Conservation (phyloP, 2,888 invertebrate species). For the Caradrina clavipalpis region DNA sequence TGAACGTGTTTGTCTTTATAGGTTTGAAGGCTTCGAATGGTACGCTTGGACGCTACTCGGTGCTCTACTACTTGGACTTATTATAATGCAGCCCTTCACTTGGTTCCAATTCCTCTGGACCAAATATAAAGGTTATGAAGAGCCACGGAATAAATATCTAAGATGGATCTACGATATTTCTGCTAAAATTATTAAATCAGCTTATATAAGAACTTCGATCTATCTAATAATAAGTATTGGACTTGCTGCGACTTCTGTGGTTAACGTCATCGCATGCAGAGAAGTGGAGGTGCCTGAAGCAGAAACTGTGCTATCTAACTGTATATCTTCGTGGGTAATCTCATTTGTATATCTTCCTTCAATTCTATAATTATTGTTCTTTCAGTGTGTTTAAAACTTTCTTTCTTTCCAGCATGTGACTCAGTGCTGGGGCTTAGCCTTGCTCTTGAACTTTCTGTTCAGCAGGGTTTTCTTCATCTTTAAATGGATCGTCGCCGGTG, state of each 20-base stretch:
- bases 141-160: conserved; percentile 89
- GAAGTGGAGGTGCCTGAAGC: conserved; percentile 72
- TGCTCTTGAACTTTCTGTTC: conserved; percentile 95
- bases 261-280: conserved; percentile 91
- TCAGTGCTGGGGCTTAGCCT: conserved; percentile 92
- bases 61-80: conserved; percentile 70
- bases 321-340: conserved; percentile 89
- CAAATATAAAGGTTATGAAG: conserved; percentile 85
- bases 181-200: conserved; percentile 91
- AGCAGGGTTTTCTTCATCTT: conserved; percentile 95
- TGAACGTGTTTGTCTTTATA: conserved; percentile 61
- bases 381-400: conserved; percentile 35
- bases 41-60: conserved; percentile 77
- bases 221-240: conserved; percentile 93
- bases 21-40: conserved; percentile 80
- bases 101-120: conserved; percentile 95
- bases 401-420: conserved; percentile 93
- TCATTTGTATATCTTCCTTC: conserved; percentile 50
- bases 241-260: conserved; percentile 92
- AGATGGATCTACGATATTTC: conserved; percentile 92
- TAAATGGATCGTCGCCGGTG: conserved; percentile 93
- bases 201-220: conserved; percentile 91
- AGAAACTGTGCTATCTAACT: conserved; percentile 82
- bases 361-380: background rate
- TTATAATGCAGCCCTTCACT: conserved; percentile 92